phyloP scores from a whole-genome alignment of 2,888 invertebrate genomes.

The Bombylius discolor region DNA sequence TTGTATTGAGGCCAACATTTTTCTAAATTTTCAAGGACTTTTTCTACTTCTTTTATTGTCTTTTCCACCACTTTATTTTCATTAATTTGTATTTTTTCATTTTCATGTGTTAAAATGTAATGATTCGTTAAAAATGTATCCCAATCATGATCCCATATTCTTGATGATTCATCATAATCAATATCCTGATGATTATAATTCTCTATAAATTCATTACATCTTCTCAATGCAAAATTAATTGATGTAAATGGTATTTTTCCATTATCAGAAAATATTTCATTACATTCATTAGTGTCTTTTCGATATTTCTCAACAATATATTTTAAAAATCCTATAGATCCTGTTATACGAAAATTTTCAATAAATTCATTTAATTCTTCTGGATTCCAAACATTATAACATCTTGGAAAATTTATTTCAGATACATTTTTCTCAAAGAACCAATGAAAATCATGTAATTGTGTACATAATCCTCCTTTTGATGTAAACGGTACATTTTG shows the following conservation, averaged over 20 bases:
- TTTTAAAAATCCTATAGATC: conserved; percentile 72
- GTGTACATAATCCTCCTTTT: conserved; percentile 73
- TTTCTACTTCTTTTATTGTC: conserved; percentile 38
- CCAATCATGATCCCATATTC: conserved; percentile 80
- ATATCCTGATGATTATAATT: conserved; percentile 62
- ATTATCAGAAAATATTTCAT: conserved; percentile 40
- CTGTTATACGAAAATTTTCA: conserved; percentile 80
- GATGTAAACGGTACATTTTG: conserved; percentile 81
- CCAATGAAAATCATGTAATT: conserved; percentile 74
- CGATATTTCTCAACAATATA: conserved; percentile 53
- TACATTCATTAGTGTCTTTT: conserved; percentile 34
- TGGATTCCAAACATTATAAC: conserved; percentile 68
- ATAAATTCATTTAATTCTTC: conserved; percentile 73
- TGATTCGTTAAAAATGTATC: conserved; percentile 66
- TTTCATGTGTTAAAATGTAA: conserved; percentile 52
- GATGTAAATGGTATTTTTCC: conserved; percentile 61
- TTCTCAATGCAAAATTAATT: conserved; percentile 67
- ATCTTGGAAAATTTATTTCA: conserved; percentile 70
- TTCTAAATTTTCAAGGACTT: conserved; percentile 51
- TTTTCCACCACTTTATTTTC: conserved; percentile 24
- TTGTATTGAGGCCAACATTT: conserved; percentile 71
- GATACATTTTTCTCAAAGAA: conserved; percentile 70
- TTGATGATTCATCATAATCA: conserved; percentile 50
- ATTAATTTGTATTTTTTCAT: conserved; percentile 39
- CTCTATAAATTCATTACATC: conserved; percentile 65